phyloP scores from a whole-genome alignment of 2,888 invertebrate genomes.

The Drosophila maculinotata region DNA sequence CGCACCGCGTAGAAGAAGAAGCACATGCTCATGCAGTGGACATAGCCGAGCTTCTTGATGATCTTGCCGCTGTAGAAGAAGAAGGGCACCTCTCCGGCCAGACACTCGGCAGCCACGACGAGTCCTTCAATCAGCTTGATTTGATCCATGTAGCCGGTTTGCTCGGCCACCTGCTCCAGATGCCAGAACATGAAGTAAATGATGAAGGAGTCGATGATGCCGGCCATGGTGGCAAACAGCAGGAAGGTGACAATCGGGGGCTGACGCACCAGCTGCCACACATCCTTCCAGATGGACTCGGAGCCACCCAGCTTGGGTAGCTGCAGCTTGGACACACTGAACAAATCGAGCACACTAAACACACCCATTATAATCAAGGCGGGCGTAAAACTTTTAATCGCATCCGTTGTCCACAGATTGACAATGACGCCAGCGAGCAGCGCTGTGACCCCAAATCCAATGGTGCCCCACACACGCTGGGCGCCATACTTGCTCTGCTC shows the following conservation, averaged over 20 bases:
- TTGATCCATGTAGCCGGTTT: constrained; percentile 87
- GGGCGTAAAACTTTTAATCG: constrained; percentile 89
- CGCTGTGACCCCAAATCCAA: constrained; percentile 91
- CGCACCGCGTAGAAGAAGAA: constrained; percentile 91
- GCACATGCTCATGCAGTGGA: constrained; percentile 91
- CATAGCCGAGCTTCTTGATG: constrained; percentile 91
- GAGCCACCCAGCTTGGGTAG: constrained; percentile 89
- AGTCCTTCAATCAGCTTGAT: constrained; percentile 93
- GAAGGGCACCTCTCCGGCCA: constrained; percentile 92
- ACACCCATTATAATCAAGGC: constrained; percentile 89
- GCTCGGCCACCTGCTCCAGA: constrained; percentile 90
- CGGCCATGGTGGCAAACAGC: constrained; percentile 90
- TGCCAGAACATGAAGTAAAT: constrained; percentile 94
- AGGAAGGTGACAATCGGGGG: constrained; percentile 90
- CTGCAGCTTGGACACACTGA: constrained; percentile 88
- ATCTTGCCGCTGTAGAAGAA: constrained; percentile 91
- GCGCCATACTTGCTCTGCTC: constrained; percentile 90
- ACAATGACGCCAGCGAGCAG: constrained; percentile 89
- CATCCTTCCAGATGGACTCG: constrained; percentile 89
- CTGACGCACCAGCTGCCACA: constrained; percentile 87
- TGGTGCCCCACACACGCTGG: constrained; percentile 93
- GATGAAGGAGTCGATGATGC: constrained; percentile 92
- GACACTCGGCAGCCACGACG: constrained; percentile 91
- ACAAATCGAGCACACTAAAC: constrained; percentile 88
- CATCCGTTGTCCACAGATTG: constrained; percentile 87